phyloP scores from a whole-genome alignment of 2,888 invertebrate species.

The Drosophila mulleri region DNA sequence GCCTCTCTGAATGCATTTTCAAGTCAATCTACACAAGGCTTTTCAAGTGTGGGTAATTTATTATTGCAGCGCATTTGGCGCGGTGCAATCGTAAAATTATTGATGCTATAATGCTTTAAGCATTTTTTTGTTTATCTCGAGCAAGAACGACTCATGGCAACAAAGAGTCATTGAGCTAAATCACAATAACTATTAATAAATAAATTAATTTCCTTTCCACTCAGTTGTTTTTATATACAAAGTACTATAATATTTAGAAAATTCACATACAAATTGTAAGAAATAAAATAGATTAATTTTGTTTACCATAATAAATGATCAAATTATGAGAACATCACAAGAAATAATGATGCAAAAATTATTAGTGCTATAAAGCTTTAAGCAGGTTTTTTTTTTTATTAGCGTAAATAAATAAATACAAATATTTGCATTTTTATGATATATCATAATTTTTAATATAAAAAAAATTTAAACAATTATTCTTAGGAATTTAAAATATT shows the following conservation, averaged over 20 bases:
- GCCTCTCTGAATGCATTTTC: constrained; percentile 34
- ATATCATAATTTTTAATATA: too few relatives aligned
- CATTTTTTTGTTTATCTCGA: neutral
- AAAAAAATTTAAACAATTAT: too few relatives aligned
- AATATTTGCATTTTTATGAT: neutral
- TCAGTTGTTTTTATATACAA: too few relatives aligned
- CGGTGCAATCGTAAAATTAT: constrained; percentile 30
- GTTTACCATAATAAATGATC: neutral
- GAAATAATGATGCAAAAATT: too few relatives aligned
- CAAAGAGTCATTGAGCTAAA: neutral
- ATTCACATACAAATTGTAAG: neutral
- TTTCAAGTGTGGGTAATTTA: constrained; percentile 43
- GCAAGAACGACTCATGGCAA: neutral
- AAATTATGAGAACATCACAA: neutral
- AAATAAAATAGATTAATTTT: neutral
- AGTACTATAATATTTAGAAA: neutral
- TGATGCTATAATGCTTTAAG: neutral
- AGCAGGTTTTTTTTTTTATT: too few relatives aligned
- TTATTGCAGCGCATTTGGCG: constrained; percentile 18
- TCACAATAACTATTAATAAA: neutral
- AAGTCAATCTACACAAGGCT: constrained; percentile 39
- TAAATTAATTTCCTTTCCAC: neutral
- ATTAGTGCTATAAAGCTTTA: neutral
- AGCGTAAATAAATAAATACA: neutral
- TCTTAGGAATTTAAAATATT: too few relatives aligned